Evolutionary conservation across 2,888 invertebrate species (phyloP).

Genomic region (Tetropium fuscum): DNA sequence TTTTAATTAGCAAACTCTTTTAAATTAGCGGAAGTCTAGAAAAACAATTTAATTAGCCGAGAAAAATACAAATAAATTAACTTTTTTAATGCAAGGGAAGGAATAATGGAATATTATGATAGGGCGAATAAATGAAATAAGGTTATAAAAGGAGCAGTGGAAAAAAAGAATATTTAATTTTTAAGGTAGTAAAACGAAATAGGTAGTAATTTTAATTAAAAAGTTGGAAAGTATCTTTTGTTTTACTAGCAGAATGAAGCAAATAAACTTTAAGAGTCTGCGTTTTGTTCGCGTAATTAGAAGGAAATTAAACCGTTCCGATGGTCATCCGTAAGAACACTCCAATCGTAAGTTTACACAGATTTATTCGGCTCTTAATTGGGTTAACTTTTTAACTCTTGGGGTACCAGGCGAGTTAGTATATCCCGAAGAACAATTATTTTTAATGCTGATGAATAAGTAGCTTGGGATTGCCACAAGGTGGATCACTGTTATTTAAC

Average conservation of each 20-base stretch:
- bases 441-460: too few relatives aligned
- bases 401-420: neutral
- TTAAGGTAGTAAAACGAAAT: conserved; percentile 64
- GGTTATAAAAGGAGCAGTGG: conserved; percentile 50
- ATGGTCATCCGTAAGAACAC: conserved; percentile 57
- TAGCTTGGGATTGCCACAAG: too few relatives aligned
- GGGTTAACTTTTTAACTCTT: conserved; percentile 23
- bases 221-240: conserved; percentile 66
- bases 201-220: conserved; percentile 66
- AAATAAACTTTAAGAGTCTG: conserved; percentile 62
- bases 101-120: conserved; percentile 58
- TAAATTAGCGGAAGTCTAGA: conserved; percentile 39
- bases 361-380: conserved; percentile 28
- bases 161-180: conserved; percentile 62
- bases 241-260: conserved; percentile 62
- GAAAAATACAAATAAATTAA: conserved; percentile 48
- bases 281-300: conserved; percentile 65
- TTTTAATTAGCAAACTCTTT: conserved; percentile 44
- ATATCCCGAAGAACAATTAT: too few relatives aligned
- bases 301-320: conserved; percentile 63
- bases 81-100: conserved; percentile 54
- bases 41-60: conserved; percentile 52
- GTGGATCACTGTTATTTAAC: too few relatives aligned
- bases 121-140: conserved; percentile 54
- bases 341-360: conserved; percentile 53